A percentile compares a stretch with the other conserved stretches of the same genome.
Evolutionary conservation across 2,113 vertebrate genomes (phyloP).

Genomic region (Actinemys pallida): DNA sequence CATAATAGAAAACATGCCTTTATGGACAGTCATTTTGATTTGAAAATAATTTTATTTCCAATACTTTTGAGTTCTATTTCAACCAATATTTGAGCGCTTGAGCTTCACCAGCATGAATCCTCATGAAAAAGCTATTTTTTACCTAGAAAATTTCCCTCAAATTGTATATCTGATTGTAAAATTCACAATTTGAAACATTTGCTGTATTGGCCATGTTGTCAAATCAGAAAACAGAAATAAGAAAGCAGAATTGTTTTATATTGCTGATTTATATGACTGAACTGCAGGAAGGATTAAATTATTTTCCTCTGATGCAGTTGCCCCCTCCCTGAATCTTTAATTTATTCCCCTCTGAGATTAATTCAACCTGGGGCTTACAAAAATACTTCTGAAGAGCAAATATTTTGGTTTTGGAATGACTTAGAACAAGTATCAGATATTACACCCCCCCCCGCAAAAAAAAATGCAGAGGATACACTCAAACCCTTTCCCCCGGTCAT

Average conservation of each 20-base stretch:
- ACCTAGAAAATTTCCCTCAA: neutral
- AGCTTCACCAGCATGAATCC: neutral
- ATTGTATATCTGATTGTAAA: neutral
- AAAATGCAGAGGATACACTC: neutral
- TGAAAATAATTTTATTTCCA: neutral
- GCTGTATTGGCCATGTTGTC: accelerated
- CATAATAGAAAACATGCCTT: neutral
- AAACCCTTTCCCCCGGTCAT: neutral
- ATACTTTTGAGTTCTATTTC: neutral
- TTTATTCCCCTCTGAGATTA: neutral
- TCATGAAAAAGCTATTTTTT: neutral
- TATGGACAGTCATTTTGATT: neutral
- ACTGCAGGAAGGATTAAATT: neutral
- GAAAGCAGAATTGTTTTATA: neutral
- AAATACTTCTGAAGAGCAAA: neutral
- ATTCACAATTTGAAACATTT: neutral
- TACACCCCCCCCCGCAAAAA: neutral
- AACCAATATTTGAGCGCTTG: neutral
- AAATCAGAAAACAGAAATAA: neutral
- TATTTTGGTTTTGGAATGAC: neutral
- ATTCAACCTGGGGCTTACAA: neutral
- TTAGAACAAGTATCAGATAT: neutral
- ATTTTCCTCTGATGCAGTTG: neutral
- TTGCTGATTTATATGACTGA: neutral
- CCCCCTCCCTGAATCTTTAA: neutral